A percentile compares a stretch with the other conserved stretches of the same genome.
Conservation (phyloP, 1,140 invertebrate species). For the Penaeus indicus region DNA sequence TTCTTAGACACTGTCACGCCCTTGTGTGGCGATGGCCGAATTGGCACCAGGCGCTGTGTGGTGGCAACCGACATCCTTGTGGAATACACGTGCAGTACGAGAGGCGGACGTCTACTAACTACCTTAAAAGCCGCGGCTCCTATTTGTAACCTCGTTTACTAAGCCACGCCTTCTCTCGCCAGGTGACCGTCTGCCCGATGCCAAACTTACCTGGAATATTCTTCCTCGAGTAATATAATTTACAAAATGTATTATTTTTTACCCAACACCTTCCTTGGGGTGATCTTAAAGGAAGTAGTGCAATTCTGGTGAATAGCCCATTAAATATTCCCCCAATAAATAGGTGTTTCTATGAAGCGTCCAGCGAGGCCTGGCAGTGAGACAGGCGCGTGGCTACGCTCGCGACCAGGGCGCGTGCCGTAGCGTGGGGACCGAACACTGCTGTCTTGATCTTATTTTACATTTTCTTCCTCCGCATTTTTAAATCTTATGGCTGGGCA, state of each 20-base stretch:
- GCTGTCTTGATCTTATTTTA: not conserved
- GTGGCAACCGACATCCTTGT: slow-evolving; percentile 64
- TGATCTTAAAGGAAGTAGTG: not conserved
- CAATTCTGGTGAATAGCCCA: not conserved
- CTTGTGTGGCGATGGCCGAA: slow-evolving; percentile 65
- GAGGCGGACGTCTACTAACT: slow-evolving; percentile 45
- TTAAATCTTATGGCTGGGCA: not conserved
- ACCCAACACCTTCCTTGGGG: not conserved
- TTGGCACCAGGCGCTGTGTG: slow-evolving; percentile 65
- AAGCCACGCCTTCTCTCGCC: slow-evolving; percentile 23
- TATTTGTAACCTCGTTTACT: slow-evolving; percentile 56
- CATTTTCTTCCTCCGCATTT: not conserved
- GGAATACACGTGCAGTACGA: slow-evolving; percentile 35
- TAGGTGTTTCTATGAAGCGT: not conserved
- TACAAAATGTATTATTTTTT: not conserved
- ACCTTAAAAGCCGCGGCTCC: slow-evolving; percentile 55
- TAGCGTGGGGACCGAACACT: slow-evolving; percentile 45
- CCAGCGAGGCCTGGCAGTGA: slow-evolving; percentile 41
- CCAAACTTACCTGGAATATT: slow-evolving; percentile 2
- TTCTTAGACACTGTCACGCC: slow-evolving; percentile 43
- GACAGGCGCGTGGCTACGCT: slow-evolving; percentile 61
- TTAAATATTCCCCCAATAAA: slow-evolving; percentile 1
- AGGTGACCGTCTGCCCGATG: slow-evolving; percentile 33
- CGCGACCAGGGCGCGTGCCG: slow-evolving; percentile 65
- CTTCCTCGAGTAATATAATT: not conserved